Conservation (phyloP, 1,140 invertebrate genomes). For the Aethina tumida region DNA sequence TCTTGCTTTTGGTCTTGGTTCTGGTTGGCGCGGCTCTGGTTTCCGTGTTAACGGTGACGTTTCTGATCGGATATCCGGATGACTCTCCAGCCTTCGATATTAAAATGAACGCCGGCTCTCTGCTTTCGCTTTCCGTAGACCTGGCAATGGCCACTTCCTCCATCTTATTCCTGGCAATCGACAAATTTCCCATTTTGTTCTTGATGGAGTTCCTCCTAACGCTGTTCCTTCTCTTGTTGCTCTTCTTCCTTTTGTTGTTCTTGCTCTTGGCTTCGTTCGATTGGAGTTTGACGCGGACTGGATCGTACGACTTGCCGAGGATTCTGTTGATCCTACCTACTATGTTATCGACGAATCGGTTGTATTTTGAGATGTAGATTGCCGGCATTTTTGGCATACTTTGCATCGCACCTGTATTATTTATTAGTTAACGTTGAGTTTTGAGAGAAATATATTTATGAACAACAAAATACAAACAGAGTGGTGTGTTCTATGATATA, state of each 20-base stretch:
- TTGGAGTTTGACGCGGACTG: conserved; percentile 68
- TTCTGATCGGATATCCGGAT: conserved; percentile 13
- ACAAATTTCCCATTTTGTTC: conserved; percentile 25
- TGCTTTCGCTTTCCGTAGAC: conserved; percentile 21
- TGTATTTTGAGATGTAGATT: conserved; percentile 67
- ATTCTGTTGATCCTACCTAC: conserved; percentile 68
- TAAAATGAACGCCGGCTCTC: conserved; percentile 29
- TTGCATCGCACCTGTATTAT: conserved; percentile 20
- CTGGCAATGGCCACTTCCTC: conserved; percentile 14
- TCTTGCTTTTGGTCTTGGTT: conserved; percentile 37
- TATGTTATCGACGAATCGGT: conserved; percentile 72
- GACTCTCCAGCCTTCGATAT: conserved; percentile 27
- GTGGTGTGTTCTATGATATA: background rate
- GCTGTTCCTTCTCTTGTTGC: conserved; percentile 13
- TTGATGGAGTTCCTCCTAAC: conserved; percentile 4
- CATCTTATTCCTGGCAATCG: conserved; percentile 21
- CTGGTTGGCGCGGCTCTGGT: conserved; percentile 9
- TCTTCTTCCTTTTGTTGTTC: conserved; percentile 30
- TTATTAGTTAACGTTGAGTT: background rate
- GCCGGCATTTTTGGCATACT: conserved; percentile 43
- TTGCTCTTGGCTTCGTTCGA: conserved; percentile 44
- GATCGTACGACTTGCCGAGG: conserved; percentile 65
- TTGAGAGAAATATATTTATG: background rate
- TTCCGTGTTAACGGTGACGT: conserved; percentile 13
- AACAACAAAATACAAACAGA: background rate